Base-by-base conservation (phyloP, 1,140 invertebrate species). In the Anoplolepis gracilipes region DNA sequence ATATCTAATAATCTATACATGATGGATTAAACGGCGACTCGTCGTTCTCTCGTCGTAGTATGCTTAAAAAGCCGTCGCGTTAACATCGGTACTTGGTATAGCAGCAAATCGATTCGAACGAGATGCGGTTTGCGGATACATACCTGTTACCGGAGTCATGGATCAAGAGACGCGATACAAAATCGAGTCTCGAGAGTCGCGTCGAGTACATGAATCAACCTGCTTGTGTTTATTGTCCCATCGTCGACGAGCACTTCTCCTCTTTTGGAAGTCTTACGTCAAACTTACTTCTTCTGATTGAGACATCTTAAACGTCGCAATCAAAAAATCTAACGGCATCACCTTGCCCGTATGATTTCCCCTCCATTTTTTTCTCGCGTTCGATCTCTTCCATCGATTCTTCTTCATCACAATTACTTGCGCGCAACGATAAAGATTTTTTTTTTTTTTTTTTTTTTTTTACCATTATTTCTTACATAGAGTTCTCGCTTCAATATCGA, bases 161-260 rank as follows among this genome's bases (percentile, higher is more conserved):
- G 36, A 57, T 81, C 49, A 19, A 73, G 39, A 72, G 7, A 82
- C 78, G 67, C 25, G n/a, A 61, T 69, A 49, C 4, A 49, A 8
- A 55, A 7, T 79, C 62, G 65, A 70, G 25, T 42, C 28, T 33
- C 36, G n/a, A 8, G 64, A 81, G 11, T 13, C n/a, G 13, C 57
- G 64, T 28, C 30, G 22, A 57, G 64, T 72, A 82, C 78, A 82
- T 72, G 39, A 73, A 72, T 82, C 78, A 82, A 42, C n/a, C 46
- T 42, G 65, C 7, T 33, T 22, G 28, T 46, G 25, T 57, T 55
- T 59, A 57, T 57, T 72, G 64, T 39, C 22, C 7, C 13, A 42
- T 57, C 49, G 62, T 69, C 62, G 36, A 33, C 46, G 46, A 5
- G 46, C 46, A n/a, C n/a, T n/a, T 30, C 36, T 39, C 65, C 42